phyloP scores from a whole-genome alignment of 2,888 invertebrate species.

The Amblyjoppa fuscipennis region DNA sequence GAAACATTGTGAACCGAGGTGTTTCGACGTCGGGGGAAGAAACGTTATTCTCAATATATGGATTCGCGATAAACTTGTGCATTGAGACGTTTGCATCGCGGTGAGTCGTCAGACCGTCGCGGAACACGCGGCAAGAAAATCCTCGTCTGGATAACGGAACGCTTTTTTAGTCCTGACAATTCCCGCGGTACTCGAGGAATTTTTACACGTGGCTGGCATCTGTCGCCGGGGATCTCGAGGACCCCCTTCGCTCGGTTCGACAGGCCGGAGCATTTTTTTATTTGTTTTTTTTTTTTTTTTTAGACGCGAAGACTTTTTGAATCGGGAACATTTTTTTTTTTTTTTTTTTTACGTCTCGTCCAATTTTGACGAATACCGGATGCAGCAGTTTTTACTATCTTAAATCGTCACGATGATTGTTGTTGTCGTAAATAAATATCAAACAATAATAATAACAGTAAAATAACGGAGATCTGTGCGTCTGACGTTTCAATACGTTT shows the following conservation, averaged over 20 bases:
- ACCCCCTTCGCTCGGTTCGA: constrained; percentile 6
- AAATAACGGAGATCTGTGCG: not conserved
- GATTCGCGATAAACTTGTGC: not conserved
- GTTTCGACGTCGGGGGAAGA: not conserved
- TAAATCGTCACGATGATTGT: not conserved
- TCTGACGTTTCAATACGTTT: not conserved
- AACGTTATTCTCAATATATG: not conserved
- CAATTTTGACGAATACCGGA: not conserved
- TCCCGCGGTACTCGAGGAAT: constrained; percentile 45
- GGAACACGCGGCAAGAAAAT: not conserved
- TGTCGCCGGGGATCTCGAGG: constrained; percentile 32
- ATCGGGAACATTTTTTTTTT: not conserved
- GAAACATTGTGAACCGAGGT: constrained; percentile 16
- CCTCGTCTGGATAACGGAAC: not conserved
- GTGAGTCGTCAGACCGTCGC: not conserved
- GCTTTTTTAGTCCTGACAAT: not conserved
- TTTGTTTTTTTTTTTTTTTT: not conserved
- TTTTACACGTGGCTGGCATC: constrained; percentile 61
- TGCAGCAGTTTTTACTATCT: not conserved
- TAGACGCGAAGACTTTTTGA: not conserved
- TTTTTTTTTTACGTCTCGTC: not conserved
- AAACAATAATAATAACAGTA: no score
- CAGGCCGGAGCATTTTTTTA: constrained; percentile 10
- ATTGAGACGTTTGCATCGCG: constrained; percentile 27
- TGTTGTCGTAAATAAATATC: no score